A percentile compares a stretch with the other conserved stretches of the same genome.
phyloP scores from a whole-genome alignment of 35 echinoderm and acorn worm genomes.

The Strongylocentrotus purpuratus region DNA sequence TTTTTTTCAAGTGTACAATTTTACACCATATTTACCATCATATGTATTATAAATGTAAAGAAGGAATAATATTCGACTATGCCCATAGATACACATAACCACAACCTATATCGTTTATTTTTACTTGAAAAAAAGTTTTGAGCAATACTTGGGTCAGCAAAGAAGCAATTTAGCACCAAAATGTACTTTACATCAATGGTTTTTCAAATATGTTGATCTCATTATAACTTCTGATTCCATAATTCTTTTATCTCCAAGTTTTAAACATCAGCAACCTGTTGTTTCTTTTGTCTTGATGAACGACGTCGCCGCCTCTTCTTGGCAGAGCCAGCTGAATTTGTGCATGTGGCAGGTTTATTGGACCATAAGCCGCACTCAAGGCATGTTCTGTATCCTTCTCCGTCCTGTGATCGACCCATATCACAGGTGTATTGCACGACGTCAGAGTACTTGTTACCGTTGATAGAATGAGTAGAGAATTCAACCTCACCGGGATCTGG shows the following conservation, averaged over 20 bases:
- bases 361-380: slow-evolving; percentile 26
- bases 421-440: slow-evolving; percentile 13
- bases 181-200: not conserved
- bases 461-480: not conserved
- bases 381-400: not conserved
- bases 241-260: not conserved
- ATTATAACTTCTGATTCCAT: not conserved
- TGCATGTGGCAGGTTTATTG: not conserved
- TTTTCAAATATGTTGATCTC: not conserved
- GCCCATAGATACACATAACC: not conserved
- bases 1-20: too few species aligned
- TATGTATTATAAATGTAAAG: not conserved
- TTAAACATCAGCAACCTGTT: not conserved
- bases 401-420: not conserved
- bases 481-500: not conserved
- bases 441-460: not conserved
- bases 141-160: not conserved
- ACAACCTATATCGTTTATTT: not conserved
- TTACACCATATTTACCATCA: too few species aligned
- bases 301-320: slow-evolving; percentile 14
- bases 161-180: not conserved
- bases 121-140: not conserved
- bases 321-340: not conserved
- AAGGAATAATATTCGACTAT: not conserved
- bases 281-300: not conserved